Base-by-base conservation (phyloP, 2,888 invertebrate species). In the Pristionchus arcanus region DNA sequence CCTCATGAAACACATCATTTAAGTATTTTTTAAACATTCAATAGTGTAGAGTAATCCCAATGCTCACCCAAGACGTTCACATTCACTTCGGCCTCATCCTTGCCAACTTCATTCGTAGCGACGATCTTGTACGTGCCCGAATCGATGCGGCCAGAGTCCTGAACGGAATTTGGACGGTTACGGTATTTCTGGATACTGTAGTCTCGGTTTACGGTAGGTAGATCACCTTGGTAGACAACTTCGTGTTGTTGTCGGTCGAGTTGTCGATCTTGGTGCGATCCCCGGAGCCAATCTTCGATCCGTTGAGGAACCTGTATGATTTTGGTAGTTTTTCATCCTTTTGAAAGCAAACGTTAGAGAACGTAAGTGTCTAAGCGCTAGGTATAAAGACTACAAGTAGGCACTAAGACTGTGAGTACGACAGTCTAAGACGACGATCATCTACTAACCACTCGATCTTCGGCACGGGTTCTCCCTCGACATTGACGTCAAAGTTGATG, bases 401-500 rank as follows among this genome's bases (percentile, higher is more conserved):
- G n/a, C n/a, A n/a, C n/a, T n/a, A n/a, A n/a, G n/a, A n/a, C n/a
- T n/a, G n/a, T n/a, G n/a, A n/a, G n/a, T n/a, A n/a, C n/a, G n/a
- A n/a, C n/a, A n/a, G 11, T 74, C 74, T 31, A 34, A 34, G 74
- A 37, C 21, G 37, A 74, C 5, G 74, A n/a, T 74, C 25, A 34
- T 74, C 71, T 11, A 53, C 87, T 68, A 25, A 90, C 98, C 98
- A 98, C 4, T 95, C 94, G 84, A 98, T 97, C 91, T 97, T 97
- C 81, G 98, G 98, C 86, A 97, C 97, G 63, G 98, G 98, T 95
- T 98, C 98, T 88, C 98, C 98, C 92, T 96, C 97, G 19, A 98
- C 97, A 9, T 98, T 98, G 1, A 98, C 98, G 95, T 98, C 97
- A 94, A 98, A 97, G 95, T 98, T 98, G 95, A 98, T 97, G 95